These are phyloP conservation scores for Drosophila lacteicornis DNA, from an alignment of 1,140 invertebrate species.

Conservation along the genomic window DNA sequence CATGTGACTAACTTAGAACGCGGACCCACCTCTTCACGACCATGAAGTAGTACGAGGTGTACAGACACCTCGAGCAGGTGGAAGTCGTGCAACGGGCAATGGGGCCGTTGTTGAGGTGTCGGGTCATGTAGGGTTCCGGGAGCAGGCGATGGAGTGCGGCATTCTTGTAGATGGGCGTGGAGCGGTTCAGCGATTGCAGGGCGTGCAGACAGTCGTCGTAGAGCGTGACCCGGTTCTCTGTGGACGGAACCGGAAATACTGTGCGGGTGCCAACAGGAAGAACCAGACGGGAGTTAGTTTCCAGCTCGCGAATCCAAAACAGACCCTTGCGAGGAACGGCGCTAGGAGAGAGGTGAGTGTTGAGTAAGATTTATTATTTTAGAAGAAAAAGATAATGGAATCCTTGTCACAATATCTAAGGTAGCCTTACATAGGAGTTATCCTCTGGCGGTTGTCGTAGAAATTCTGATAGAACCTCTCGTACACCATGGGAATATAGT, in stretches of 20 bases:
- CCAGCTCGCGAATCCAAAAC: constrained; percentile 73
- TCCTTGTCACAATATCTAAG: too few species aligned
- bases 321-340: constrained; percentile 52
- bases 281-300: constrained; percentile 53
- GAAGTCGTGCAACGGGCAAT: constrained; percentile 71
- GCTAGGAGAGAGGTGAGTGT: constrained; percentile 4
- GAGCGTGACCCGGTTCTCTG: constrained; percentile 71
- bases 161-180: constrained; percentile 65
- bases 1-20: constrained; percentile 28
- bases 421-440: constrained; percentile 69
- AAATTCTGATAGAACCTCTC: constrained; percentile 80
- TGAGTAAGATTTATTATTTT: too few species aligned
- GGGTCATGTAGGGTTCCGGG: constrained; percentile 74
- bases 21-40: constrained; percentile 76
- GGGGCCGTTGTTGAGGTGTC: constrained; percentile 75
- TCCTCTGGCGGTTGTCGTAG: constrained; percentile 70
- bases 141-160: constrained; percentile 60
- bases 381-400: too few species aligned
- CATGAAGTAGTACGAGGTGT: constrained; percentile 83
- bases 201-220: constrained; percentile 78
- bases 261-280: constrained; percentile 71
- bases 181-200: constrained; percentile 65
- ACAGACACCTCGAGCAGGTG: constrained; percentile 73
- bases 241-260: constrained; percentile 69
- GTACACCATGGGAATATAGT: constrained; percentile 81